Conservation (phyloP, 1,140 invertebrate genomes). For the Asobara japonica region DNA sequence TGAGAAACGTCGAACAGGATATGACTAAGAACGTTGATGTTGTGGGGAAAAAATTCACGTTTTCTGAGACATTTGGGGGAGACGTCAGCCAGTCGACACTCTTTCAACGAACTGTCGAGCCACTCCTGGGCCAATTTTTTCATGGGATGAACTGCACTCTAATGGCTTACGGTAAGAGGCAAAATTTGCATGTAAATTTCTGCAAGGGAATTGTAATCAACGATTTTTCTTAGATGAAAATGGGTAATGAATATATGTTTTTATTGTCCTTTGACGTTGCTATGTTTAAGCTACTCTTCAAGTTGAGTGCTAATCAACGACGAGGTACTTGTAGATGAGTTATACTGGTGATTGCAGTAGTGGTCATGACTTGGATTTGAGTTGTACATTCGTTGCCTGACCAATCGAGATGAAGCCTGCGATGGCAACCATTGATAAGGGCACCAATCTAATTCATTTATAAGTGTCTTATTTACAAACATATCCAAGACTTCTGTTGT, state of each 20-base stretch:
- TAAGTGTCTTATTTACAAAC: no score
- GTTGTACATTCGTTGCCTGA: no score
- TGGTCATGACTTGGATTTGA: no score
- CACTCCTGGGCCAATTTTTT: background rate
- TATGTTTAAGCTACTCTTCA: no score
- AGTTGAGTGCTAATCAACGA: no score
- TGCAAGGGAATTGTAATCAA: background rate
- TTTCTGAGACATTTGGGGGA: background rate
- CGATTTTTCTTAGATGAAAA: background rate
- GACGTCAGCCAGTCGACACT: background rate
- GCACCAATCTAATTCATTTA: no score
- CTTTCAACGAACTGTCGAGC: background rate
- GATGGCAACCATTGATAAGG: no score
- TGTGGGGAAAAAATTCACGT: background rate
- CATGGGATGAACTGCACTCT: background rate
- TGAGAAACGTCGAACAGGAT: background rate
- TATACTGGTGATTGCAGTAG: no score
- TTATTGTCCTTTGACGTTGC: no score
- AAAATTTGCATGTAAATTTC: background rate
- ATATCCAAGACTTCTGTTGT: no score
- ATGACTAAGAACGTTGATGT: background rate
- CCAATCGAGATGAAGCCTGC: no score
- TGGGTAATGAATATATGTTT: background rate
- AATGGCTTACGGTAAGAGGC: background rate
- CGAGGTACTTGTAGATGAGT: no score